Base-by-base conservation (phyloP, 2,888 invertebrate species). In the Punctoribates punctum region DNA sequence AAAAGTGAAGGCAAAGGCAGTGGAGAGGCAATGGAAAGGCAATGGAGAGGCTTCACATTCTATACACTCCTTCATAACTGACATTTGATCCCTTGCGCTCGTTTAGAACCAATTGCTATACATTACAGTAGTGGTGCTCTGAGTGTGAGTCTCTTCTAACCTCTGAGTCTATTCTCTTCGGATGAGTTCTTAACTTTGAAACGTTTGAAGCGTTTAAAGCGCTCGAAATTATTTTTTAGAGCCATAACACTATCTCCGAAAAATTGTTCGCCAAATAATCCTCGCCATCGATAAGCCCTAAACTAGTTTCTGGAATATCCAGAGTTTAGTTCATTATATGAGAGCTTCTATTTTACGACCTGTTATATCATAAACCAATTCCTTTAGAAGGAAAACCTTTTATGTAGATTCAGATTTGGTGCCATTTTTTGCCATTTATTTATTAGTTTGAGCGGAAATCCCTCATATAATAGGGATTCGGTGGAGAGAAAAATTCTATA, bases 51-150 rank as follows among this genome's bases (percentile, higher is more conserved):
- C 1, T 23, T 42, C 38, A 23, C 70, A 70, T 42, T 70, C 70
- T 42, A 42, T 70, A 70, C 70, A 70, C 70, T 70, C 70, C 70
- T 70, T 70, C 70, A 70, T 70, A 70, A 70, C 70, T 70, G 70
- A 70, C 70, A 70, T 70, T 42, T 70, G 70, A 70, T 70, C 70
- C 70, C 70, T 42, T 70, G 70, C 42, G 70, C 70, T 42, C 70
- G 42, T 70, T 42, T 38, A 70, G 23, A 70, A 20, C 42, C 46
- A 15, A 70, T 70, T 65, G 65, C 65, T 60, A 29, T 60, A 29
- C 38, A 62, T 29, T 62, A 9, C 62, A 57, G 57, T 9, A 23
- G 25, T 57, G 23, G 13, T 51, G 51, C 51, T 51, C 51, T 51
- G n/a, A 5, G 5, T n/a, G n/a, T 51, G 51, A 13, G 13, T n/a